Conservation (phyloP, 2,113 vertebrate genomes). For the Phrynosoma blainvillii region DNA sequence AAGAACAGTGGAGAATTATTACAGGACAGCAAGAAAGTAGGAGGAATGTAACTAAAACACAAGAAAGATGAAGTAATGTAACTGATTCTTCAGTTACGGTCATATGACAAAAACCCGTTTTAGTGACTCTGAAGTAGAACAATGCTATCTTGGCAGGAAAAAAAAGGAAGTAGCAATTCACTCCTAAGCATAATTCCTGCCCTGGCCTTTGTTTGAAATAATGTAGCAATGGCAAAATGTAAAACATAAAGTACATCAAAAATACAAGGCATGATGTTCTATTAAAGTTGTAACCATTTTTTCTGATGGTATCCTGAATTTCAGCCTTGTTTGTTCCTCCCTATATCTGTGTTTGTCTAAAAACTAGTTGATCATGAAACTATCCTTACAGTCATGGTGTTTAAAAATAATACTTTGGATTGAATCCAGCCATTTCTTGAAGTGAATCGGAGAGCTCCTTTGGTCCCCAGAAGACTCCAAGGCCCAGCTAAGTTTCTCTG, state of each 20-base stretch:
- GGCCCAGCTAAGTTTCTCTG: background rate
- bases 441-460: background rate
- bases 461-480: background rate
- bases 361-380: background rate
- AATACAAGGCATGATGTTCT: too few relatives aligned
- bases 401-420: background rate
- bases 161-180: background rate
- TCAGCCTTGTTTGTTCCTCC: too few relatives aligned
- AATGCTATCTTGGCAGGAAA: background rate
- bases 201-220: background rate
- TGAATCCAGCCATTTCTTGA: background rate
- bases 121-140: background rate
- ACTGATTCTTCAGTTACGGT: background rate
- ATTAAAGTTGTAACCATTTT: too few relatives aligned
- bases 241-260: background rate
- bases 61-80: background rate
- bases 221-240: background rate
- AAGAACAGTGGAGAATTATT: background rate
- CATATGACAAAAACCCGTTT: background rate
- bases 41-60: background rate
- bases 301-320: too few relatives aligned
- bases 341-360: too few relatives aligned
- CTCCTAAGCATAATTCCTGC: background rate
- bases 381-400: background rate
- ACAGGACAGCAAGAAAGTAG: background rate